phyloP scores from a whole-genome alignment of 2,888 invertebrate species.

The Celastrina argiolus region DNA sequence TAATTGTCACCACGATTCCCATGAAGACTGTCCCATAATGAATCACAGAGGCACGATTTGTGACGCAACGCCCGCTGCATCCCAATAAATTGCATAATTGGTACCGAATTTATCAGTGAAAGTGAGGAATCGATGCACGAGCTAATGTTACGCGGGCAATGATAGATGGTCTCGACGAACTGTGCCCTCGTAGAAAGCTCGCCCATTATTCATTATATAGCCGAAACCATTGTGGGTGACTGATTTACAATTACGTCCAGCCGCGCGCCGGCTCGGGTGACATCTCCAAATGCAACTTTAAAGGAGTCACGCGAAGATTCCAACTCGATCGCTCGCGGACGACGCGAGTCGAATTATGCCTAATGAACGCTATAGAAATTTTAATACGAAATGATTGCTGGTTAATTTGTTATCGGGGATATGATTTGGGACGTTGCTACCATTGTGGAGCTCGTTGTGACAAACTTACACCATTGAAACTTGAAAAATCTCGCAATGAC shows the following conservation, averaged over 20 bases:
- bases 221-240: constrained; percentile 56
- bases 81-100: constrained; percentile 64
- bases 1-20: constrained; percentile 30
- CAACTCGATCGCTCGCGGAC: background rate
- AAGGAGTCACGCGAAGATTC: background rate
- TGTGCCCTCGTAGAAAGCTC: constrained; percentile 58
- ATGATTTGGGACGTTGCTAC: background rate
- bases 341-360: background rate
- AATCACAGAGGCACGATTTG: constrained; percentile 35
- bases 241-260: constrained; percentile 52
- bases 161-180: constrained; percentile 52
- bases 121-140: constrained; percentile 64
- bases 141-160: constrained; percentile 56
- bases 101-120: constrained; percentile 64
- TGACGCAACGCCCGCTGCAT: constrained; percentile 38
- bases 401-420: background rate
- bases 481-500: no score
- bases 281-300: constrained; percentile 5
- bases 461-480: no score
- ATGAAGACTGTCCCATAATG: constrained; percentile 8
- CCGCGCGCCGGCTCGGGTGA: background rate
- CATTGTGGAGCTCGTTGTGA: background rate
- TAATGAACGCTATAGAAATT: background rate
- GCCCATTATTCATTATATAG: constrained; percentile 48
- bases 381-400: background rate